Evolutionary conservation across 2,797 vertebrate genomes (phyloP), one percentile per base, ranked within the genome.

Genomic region (Myotis pilosus): DNA sequence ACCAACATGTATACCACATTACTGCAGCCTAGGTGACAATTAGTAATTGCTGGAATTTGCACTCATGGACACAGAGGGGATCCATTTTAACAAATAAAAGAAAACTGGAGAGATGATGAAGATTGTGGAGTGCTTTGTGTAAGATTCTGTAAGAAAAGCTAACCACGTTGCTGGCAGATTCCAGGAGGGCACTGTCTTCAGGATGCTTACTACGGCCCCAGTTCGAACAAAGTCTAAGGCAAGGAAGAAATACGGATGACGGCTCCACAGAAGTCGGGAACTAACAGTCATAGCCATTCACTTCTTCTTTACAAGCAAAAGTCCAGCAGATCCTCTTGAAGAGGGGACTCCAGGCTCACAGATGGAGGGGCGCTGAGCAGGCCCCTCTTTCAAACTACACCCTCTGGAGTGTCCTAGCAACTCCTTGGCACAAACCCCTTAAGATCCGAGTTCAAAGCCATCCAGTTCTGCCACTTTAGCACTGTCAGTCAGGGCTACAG

Each of bases 361-460:
- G 78, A 94, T 13, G 8, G 74, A 80, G 71, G 90, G 82, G 55
- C 0, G 0, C 84, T 81, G 15, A 23, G 75, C 96, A 88, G 91
- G 60, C 87, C 95, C 11, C 3, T 84, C 95, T 97, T 97, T 88
- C 97, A 90, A 33, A 69, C 22, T 75, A 94, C 36, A 87, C 94
- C 92, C 94, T 97, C 89, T 74, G 44, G 84, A 30, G 75, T 87
- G 94, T 96, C 93, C 95, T 83, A 38, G 88, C 76, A 64, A 79
- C 38, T 95, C 94, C 94, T 89, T 78, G 0, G 60, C 96, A 84
- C 25, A 92, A 91, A 82, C 60, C 91, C 66, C 97, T 7, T 8
- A 96, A 96, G 96, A 96, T 87, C 92, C 30, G 89, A 95, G 97
- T 97, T 96, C 68, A 3, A 96, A 96, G 84, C 47, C 96, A 94